Evolutionary conservation across 2,888 invertebrate species (phyloP).

Genomic region (Campoplex capitator): DNA sequence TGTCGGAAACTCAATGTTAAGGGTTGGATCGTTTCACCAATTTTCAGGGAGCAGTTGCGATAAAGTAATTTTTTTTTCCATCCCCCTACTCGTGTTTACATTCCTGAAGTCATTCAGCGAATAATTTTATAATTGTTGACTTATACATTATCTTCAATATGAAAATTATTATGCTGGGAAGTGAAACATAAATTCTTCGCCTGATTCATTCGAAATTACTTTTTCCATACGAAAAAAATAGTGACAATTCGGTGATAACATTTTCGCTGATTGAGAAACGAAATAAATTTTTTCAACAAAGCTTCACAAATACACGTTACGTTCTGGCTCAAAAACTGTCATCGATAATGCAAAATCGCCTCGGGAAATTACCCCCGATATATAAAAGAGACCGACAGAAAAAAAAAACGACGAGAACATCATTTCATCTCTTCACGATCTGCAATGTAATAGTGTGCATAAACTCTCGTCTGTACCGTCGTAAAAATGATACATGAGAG

Average conservation of each 20-base stretch:
- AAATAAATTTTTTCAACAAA: not conserved
- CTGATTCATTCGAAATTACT: not conserved
- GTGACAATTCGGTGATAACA: not conserved
- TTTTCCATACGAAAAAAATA: not conserved
- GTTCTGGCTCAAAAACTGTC: not conserved
- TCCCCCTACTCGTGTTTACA: not conserved
- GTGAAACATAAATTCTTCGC: not conserved
- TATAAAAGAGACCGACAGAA: constrained; percentile 27
- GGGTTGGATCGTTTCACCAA: not conserved
- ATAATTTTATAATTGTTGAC: not conserved
- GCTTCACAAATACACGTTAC: not conserved
- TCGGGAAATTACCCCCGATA: constrained; percentile 37
- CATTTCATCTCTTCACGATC: constrained; percentile 38
- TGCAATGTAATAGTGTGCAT: constrained; percentile 25
- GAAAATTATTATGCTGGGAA: not conserved
- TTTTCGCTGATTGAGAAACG: not conserved
- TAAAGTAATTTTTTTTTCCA: not conserved
- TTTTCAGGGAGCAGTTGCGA: constrained; percentile 14
- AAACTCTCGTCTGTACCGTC: not conserved
- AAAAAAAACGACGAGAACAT: constrained; percentile 27
- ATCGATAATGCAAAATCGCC: constrained; percentile 48
- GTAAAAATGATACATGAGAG: constrained; percentile 24
- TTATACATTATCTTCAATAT: not conserved
- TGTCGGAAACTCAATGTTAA: not conserved
- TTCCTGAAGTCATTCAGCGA: not conserved